Percentiles rank a stretch among this genome's conserved stretches.
These are phyloP conservation scores for Drosophila testacea DNA, from an alignment of 2,888 invertebrate genomes.

Conservation along the genomic window DNA sequence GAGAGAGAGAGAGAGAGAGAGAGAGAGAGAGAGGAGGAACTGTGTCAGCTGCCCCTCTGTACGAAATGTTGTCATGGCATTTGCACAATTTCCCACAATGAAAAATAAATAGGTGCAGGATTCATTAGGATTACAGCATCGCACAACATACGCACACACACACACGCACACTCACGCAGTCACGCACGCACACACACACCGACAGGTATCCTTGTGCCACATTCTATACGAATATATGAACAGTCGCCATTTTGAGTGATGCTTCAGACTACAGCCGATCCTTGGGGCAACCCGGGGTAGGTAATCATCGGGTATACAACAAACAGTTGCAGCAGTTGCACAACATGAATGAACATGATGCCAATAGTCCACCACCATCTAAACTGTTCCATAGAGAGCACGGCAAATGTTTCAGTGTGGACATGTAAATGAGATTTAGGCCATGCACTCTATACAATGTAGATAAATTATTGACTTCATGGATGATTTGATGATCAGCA, in stretches of 20 bases:
- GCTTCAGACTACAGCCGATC: constrained; percentile 27
- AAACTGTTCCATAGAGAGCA: neutral
- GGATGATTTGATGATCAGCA: constrained; percentile 11
- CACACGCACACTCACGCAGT: constrained; percentile 13
- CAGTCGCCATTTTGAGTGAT: constrained; percentile 54
- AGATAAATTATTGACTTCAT: constrained; percentile 20
- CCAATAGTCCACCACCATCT: constrained; percentile 18
- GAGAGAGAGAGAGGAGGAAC: constrained; percentile 15
- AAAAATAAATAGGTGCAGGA: constrained; percentile 81
- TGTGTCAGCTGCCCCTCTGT: constrained; percentile 47
- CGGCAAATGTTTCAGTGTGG: constrained; percentile 15
- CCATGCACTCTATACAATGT: constrained; percentile 29
- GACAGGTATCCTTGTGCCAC: constrained; percentile 4
- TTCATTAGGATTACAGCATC: constrained; percentile 77
- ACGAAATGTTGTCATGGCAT: constrained; percentile 77
- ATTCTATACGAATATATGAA: constrained; percentile 30
- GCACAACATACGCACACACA: constrained; percentile 30
- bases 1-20: neutral
- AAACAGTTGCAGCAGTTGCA: constrained; percentile 44
- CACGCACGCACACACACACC: neutral
- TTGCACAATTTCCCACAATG: constrained; percentile 80
- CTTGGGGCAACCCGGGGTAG: constrained; percentile 6
- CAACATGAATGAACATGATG: constrained; percentile 32
- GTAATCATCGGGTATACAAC: constrained; percentile 46
- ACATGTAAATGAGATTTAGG: constrained; percentile 44